Conservation (phyloP, 2,113 vertebrate genomes). For the Nicator chloris region DNA sequence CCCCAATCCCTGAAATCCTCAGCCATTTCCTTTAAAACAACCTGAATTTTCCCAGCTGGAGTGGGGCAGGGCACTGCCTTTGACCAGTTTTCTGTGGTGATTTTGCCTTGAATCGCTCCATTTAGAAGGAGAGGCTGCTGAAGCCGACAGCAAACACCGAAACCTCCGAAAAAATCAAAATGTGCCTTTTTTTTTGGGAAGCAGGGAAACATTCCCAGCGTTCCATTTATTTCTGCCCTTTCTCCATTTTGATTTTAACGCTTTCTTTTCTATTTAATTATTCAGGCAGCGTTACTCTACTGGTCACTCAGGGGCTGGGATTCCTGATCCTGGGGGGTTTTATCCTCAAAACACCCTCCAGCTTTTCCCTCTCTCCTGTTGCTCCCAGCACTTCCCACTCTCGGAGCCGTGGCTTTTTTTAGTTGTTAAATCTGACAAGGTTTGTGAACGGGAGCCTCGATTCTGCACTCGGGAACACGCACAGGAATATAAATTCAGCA, state of each 20-base stretch:
- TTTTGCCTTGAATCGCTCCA: background rate
- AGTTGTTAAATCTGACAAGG: background rate
- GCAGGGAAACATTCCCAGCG: background rate
- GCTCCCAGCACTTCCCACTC: background rate
- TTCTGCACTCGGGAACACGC: background rate
- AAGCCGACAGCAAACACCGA: background rate
- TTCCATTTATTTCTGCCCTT: background rate
- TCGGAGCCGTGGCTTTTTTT: background rate
- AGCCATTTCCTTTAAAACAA: background rate
- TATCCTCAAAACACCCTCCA: background rate
- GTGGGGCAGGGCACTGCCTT: background rate
- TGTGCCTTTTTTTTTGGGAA: background rate
- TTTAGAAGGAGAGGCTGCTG: background rate
- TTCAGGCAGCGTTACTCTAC: background rate
- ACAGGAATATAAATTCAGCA: background rate
- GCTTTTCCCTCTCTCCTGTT: background rate
- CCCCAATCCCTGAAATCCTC: background rate
- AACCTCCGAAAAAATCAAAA: background rate
- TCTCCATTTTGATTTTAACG: background rate
- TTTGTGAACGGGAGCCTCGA: background rate
- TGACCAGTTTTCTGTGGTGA: background rate
- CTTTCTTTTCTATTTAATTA: background rate
- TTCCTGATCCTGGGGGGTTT: background rate
- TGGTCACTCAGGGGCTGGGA: background rate
- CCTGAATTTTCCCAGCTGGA: background rate